phyloP scores from a whole-genome alignment of 2,888 invertebrate species.

The Meiosimyza platycephala region DNA sequence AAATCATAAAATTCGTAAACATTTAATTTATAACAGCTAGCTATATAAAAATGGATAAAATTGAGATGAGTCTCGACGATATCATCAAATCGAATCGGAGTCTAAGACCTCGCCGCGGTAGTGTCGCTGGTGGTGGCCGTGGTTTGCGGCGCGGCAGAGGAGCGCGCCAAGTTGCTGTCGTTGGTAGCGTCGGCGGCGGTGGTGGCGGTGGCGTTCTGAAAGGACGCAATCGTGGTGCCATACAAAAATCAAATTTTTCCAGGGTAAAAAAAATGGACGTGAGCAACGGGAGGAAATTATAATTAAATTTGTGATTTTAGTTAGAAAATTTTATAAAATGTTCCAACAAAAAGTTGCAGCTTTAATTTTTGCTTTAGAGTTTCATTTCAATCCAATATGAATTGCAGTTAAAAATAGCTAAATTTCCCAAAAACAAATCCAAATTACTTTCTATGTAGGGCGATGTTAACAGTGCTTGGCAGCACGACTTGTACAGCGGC shows the following conservation, averaged over 20 bases:
- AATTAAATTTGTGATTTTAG: background rate
- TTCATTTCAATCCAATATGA: background rate
- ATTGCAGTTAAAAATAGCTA: background rate
- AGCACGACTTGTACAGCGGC: slow-evolving; percentile 24
- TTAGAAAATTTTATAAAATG: background rate
- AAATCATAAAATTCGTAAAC: no score
- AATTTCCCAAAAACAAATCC: slow-evolving; percentile 23
- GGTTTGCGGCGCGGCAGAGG: slow-evolving; percentile 69
- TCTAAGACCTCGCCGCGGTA: slow-evolving; percentile 69
- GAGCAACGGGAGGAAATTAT: background rate
- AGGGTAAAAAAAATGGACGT: slow-evolving; percentile 56
- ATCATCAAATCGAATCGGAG: slow-evolving; percentile 87
- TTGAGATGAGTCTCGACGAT: slow-evolving; percentile 97
- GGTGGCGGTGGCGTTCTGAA: slow-evolving; percentile 73
- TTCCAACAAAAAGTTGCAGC: background rate
- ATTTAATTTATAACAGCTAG: no score
- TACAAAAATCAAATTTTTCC: slow-evolving; percentile 68
- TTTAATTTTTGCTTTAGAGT: slow-evolving; percentile 19
- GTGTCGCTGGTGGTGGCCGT: slow-evolving; percentile 68
- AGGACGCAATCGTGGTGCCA: slow-evolving; percentile 77
- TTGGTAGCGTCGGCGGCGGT: slow-evolving; percentile 42
- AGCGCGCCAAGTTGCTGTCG: slow-evolving; percentile 66
- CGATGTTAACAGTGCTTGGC: slow-evolving; percentile 30
- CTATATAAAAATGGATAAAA: slow-evolving; percentile 86
- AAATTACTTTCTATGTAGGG: slow-evolving; percentile 32